Evolutionary conservation across 2,888 invertebrate species (phyloP), one percentile per base, ranked within the genome.

Genomic region (Octodonta nipae): DNA sequence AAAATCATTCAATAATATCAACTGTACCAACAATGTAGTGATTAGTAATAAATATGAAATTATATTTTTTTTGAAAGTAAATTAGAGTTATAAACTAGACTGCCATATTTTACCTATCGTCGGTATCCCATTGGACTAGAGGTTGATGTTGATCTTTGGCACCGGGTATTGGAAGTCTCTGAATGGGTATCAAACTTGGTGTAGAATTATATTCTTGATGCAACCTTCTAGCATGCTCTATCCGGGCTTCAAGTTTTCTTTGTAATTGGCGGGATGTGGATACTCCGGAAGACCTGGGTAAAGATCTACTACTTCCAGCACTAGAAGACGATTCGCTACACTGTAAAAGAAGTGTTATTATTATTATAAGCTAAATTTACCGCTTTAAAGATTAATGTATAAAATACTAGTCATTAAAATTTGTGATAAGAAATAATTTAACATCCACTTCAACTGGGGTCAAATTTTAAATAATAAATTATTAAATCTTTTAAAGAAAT

Each of bases 61-160:
- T n/a, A n/a, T n/a, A n/a, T n/a, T n/a, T n/a, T n/a, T n/a, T n/a
- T n/a, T n/a, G n/a, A n/a, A n/a, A n/a, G n/a, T n/a, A n/a, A n/a
- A n/a, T n/a, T n/a, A n/a, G n/a, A n/a, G n/a, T n/a, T n/a, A n/a
- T n/a, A n/a, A n/a, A n/a, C n/a, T n/a, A n/a, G 22, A 22, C 4
- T 11, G 4, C 11, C 22, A 12, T 17, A n/a, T 25, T 33, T 36
- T 41, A 67, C 67, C 67, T 69, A 42, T 69, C 69, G 45, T 69
- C 69, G 16, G 67, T 65, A 36, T 70, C 68, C 70, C 70, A 70
- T 40, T 70, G 67, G 8, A 73, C 72, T 15, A 73, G 51, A 4
- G 71, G 71, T 44, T 71, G 70, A 44, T 67, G 64, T 44, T 67
- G 64, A 42, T 68, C 67, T 39, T 60, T 62, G 15, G 56, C 61